These are phyloP conservation scores for Acanthococcus lagerstroemiae DNA, from an alignment of 2,888 invertebrate species.

Conservation along the genomic window DNA sequence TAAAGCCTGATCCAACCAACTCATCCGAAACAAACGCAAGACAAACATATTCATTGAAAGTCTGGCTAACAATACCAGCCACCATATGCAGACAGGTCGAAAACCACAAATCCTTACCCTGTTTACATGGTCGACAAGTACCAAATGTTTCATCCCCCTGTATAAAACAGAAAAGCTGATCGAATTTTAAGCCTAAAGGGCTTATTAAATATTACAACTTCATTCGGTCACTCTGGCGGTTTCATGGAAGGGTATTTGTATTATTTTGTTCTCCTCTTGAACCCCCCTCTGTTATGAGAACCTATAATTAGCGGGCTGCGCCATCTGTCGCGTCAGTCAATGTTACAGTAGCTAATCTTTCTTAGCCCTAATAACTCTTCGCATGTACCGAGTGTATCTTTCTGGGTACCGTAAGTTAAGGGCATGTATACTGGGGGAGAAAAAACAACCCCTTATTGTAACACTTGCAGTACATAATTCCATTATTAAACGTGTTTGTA, in stretches of 20 bases:
- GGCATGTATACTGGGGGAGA: background rate
- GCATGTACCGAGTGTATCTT: constrained; percentile 8
- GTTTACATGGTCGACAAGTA: constrained; percentile 24
- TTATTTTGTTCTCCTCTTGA: constrained; percentile 3
- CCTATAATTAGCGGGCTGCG: constrained; percentile 23
- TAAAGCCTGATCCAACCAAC: background rate
- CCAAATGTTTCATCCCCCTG: constrained; percentile 15
- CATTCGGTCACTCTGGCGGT: constrained; percentile 26
- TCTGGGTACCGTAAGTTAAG: constrained; percentile 14
- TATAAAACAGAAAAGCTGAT: constrained; percentile 17
- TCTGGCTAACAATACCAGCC: background rate
- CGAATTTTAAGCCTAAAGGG: constrained; percentile 31
- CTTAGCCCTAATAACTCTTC: constrained; percentile 27
- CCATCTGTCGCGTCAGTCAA: constrained; percentile 27
- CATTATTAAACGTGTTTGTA: constrained; percentile 29
- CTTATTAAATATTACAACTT: constrained; percentile 31
- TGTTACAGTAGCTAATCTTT: constrained; percentile 28
- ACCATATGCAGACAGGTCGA: constrained; percentile 6
- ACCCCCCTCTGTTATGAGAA: constrained; percentile 19
- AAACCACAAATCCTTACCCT: constrained; percentile 19
- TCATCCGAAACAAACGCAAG: background rate
- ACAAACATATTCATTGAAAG: background rate
- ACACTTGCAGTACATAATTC: constrained; percentile 30
- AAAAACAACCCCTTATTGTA: constrained; percentile 20
- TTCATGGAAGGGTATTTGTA: constrained; percentile 14